Base-by-base conservation (phyloP, 1,140 invertebrate genomes). In the Helicorthomorpha holstii region DNA sequence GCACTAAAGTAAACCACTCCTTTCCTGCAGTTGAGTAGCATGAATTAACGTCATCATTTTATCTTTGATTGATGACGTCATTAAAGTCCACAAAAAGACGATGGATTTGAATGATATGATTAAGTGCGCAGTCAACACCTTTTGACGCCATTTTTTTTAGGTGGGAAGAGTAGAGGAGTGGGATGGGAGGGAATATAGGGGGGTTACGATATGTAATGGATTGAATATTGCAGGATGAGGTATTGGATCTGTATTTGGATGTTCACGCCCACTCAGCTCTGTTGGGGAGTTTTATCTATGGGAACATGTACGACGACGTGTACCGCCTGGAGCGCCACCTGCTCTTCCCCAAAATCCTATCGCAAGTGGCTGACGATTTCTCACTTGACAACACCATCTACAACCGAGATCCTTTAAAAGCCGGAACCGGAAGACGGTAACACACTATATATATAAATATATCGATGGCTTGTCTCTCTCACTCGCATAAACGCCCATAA, bases 291-390 rank as follows among this genome's bases (percentile, higher is more conserved):
- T 98, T 97, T 69, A 80, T 98, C 54, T 91, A 93, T 63, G 94
- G 94, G 4, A 97, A 95, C 68, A 85, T 87, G 0, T 96, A 91
- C 61, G 91, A 95, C 57, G 90, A 97, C 64, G 85, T 89, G 4
- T 87, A 87, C 65, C 79, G 83, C 62, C 84, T 85, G 61, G 85
- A 89, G 63, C 69, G 84, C 27, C 85, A 90, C 65, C 78, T 87
- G 26, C 78, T 93, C 1, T 84, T 94, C 62, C 89, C 90, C 0
- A 90, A 92, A 67, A 67, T 93, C n/a, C 71, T 94, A 51, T 77
- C 83, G 57, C 77, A 80, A 61, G 79, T 83, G 61, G 79, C 85
- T 10, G 82, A 88, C 55, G 90, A 93, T 61, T 94, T 87, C 64
- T 78, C 80, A 25, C 57, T 76, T 14, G 72, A 72, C 41, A 85